Percentiles rank a stretch among this genome's conserved stretches.
Evolutionary conservation across 1,140 invertebrate genomes (phyloP).

Genomic region (Antheraea pernyi): DNA sequence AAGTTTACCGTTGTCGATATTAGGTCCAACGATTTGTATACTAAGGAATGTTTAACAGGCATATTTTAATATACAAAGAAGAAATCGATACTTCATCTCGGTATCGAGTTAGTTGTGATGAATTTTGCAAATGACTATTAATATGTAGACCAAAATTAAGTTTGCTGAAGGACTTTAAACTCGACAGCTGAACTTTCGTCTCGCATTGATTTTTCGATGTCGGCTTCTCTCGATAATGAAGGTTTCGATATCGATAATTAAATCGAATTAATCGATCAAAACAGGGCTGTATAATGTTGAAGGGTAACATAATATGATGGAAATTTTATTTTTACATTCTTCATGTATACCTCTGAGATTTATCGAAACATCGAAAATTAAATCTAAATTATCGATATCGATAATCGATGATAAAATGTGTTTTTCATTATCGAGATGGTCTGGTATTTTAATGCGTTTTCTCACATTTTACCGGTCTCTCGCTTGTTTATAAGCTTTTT

Average conservation of each 20-base stretch:
- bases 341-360: too few relatives aligned
- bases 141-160: too few relatives aligned
- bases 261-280: neutral
- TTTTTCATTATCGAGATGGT: neutral
- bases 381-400: neutral
- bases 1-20: neutral
- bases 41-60: too few relatives aligned
- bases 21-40: too few relatives aligned
- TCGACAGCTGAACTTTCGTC: neutral
- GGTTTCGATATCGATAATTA: neutral
- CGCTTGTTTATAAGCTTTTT: neutral
- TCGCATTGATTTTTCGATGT: neutral
- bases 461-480: neutral
- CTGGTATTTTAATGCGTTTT: neutral
- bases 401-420: neutral
- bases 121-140: too few relatives aligned
- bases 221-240: neutral
- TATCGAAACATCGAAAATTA: neutral
- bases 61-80: too few relatives aligned
- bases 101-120: too few relatives aligned
- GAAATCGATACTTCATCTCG: too few relatives aligned
- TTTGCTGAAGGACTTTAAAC: neutral
- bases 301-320: too few relatives aligned
- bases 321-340: too few relatives aligned
- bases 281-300: too few relatives aligned